Evolutionary conservation across 2,888 invertebrate species (phyloP), one percentile per base, ranked within the genome.

Genomic region (Brassicogethes aeneus): DNA sequence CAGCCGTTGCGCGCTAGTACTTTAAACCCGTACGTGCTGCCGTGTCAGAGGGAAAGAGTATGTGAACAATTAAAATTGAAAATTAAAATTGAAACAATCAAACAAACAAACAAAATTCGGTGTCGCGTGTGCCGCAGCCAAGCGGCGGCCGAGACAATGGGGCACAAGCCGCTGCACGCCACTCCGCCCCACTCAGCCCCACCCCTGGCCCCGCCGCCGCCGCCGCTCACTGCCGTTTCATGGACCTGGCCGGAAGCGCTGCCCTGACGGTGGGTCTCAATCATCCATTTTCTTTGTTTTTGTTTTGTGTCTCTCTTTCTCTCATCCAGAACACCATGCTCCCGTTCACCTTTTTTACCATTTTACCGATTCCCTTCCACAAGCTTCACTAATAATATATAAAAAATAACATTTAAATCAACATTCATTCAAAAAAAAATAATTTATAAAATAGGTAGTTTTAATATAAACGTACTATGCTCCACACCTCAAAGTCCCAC

Each of bases 201-300:
- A 12, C 57, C 55, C 44, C 49, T 51, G 48, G 60, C 59, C 51
- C 59, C 48, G 52, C 59, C 49, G 15, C 59, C 58, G 44, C 52
- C 55, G 46, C 62, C 65, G 47, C 61, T 63, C 57, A 58, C 52
- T 54, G 59, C 61, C 52, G 59, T 64, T 55, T 61, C 63, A 59
- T 65, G 65, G 65, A 65, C 64, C 61, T 65, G 64, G 65, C 64
- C 65, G 61, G 64, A 63, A 52, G 55, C 63, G 56, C 62, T 62
- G 60, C 59, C 64, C 59, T 62, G 56, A 61, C 58, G 62, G 62
- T 62, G 61, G 60, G 62, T 62, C 48, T 43, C 40, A 40, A 41
- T 37, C 42, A 41, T 39, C 32, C n/a, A n/a, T n/a, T n/a, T n/a
- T n/a, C n/a, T n/a, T n/a, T n/a, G 16, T 8, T 36, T 43, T 35